Evolutionary conservation across 2,797 vertebrate species (phyloP).

Genomic region (Acomys russatus): DNA sequence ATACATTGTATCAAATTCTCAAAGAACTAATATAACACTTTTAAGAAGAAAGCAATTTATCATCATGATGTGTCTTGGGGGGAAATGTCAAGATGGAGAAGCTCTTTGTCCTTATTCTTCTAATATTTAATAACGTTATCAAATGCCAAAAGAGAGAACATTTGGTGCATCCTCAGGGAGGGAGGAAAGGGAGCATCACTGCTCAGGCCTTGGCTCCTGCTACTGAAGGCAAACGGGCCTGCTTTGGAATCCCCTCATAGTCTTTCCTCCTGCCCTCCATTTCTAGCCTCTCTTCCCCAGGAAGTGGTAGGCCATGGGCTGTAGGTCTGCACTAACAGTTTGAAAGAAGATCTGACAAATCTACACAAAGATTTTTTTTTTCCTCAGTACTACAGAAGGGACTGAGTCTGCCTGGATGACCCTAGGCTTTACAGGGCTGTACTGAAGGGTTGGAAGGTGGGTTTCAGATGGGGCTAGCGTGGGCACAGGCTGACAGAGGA

Average conservation of each 20-base stretch:
- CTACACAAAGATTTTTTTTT: neutral
- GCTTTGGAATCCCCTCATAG: neutral
- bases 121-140: neutral
- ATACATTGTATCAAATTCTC: neutral
- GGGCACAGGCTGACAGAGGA: neutral
- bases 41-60: neutral
- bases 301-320: neutral
- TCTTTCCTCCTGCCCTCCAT: neutral
- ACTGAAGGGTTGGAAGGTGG: neutral
- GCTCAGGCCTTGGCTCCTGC: neutral
- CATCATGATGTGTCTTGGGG: neutral
- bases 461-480: neutral
- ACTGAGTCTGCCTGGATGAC: neutral
- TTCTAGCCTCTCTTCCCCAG: accelerated
- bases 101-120: neutral
- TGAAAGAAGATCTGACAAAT: neutral
- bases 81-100: neutral
- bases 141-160: neutral
- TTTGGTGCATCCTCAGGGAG: neutral
- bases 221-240: neutral
- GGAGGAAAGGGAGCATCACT: neutral
- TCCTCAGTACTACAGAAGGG: neutral
- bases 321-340: neutral
- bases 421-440: neutral
- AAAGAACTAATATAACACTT: neutral